Percentiles rank a stretch among this genome's conserved stretches.
Evolutionary conservation across 1,140 invertebrate genomes (phyloP).

Genomic region (Drosophila nannoptera): DNA sequence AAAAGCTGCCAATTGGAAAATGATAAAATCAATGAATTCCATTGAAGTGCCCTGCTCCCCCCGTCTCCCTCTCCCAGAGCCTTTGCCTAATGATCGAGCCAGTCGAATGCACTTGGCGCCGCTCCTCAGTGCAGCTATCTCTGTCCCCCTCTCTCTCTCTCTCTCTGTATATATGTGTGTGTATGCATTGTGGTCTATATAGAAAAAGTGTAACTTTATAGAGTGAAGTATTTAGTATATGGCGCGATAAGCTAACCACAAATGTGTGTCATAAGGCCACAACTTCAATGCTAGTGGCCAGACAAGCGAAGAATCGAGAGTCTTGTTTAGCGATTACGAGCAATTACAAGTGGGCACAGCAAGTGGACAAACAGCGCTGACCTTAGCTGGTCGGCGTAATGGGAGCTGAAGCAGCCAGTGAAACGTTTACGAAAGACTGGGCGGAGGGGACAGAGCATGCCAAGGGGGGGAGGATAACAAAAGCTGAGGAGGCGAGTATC

Average conservation of each 20-base stretch:
- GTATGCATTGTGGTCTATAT: background rate
- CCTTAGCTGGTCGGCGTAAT: background rate
- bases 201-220: conserved; percentile 8
- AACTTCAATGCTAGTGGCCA: conserved; percentile 70
- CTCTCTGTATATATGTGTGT: conserved; percentile 5
- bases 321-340: conserved; percentile 16
- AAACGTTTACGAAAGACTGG: conserved; percentile 2
- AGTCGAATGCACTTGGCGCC: conserved; percentile 38
- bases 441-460: no score
- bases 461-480: background rate
- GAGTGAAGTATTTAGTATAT: conserved; percentile 29
- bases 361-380: background rate
- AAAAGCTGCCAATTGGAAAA: conserved; percentile 3
- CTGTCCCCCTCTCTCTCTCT: background rate
- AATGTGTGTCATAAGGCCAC: conserved; percentile 76
- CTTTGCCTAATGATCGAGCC: conserved; percentile 44
- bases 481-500: background rate
- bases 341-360: background rate
- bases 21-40: conserved; percentile 33
- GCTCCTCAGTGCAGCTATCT: conserved; percentile 18
- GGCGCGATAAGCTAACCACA: conserved; percentile 67
- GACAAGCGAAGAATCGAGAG: conserved; percentile 47
- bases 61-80: conserved; percentile 27
- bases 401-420: background rate
- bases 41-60: conserved; percentile 17